Conservation (phyloP, 2,113 vertebrate genomes). For the Platichthys flesus region DNA sequence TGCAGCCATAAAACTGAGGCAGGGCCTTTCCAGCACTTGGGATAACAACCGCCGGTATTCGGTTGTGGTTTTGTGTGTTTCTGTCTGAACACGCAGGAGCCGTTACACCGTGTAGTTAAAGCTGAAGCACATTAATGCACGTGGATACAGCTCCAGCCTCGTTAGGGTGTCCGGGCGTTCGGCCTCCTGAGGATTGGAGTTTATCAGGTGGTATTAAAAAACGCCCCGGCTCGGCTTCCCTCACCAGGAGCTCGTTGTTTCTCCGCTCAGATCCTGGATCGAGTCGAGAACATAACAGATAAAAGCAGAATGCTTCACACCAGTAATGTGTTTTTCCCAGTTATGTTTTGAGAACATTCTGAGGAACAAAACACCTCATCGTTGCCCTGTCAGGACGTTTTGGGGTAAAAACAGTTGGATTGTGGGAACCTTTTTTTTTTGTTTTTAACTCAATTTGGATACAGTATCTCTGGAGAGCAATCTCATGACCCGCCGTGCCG, state of each 20-base stretch:
- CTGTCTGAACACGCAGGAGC: not conserved
- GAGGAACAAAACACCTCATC: not conserved
- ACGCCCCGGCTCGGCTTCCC: constrained; percentile 16
- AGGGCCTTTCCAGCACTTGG: not conserved
- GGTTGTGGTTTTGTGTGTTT: constrained; percentile 10
- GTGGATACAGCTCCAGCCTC: not conserved
- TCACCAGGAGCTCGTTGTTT: constrained; percentile 31
- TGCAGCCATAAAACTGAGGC: constrained; percentile 19
- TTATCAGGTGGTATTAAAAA: constrained; percentile 43
- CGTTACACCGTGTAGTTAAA: not conserved
- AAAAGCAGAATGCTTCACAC: not conserved
- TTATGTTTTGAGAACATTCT: not conserved
- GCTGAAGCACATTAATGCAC: not conserved
- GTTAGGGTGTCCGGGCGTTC: not conserved
- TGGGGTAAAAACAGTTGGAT: not conserved
- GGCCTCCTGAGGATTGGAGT: constrained; percentile 16
- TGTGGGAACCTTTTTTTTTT: not conserved
- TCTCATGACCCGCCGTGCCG: not conserved
- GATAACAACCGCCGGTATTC: constrained; percentile 18
- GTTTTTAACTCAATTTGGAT: not conserved
- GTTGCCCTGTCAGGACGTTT: not conserved
- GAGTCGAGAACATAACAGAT: constrained; percentile 16
- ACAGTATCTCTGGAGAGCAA: not conserved
- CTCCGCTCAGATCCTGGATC: constrained; percentile 23
- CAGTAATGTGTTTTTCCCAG: not conserved